Percentiles rank a stretch among this genome's conserved stretches.
Evolutionary conservation across 2,797 vertebrate genomes (phyloP).

Genomic region (Urophycis tenuis): DNA sequence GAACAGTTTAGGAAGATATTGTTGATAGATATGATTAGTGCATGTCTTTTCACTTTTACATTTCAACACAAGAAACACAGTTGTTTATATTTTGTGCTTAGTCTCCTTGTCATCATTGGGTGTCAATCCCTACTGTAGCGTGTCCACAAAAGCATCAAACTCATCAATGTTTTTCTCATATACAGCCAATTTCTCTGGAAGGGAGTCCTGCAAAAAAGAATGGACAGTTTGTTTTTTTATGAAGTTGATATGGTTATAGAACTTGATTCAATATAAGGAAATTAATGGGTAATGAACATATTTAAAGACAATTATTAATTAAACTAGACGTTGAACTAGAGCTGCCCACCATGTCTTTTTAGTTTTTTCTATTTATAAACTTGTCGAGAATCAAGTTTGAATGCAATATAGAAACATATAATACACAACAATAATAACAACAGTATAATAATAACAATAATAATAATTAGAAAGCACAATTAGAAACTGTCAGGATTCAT

Average conservation of each 20-base stretch:
- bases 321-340: no score
- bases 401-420: no score
- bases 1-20: not conserved
- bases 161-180: conserved; percentile 97
- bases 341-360: no score
- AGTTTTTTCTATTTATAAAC: no score
- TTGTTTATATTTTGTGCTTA: not conserved
- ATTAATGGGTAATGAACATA: not conserved
- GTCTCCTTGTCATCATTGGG: not conserved
- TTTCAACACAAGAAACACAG: not conserved
- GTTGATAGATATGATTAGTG: not conserved
- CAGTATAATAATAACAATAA: no score
- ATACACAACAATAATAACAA: no score
- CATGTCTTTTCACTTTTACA: not conserved
- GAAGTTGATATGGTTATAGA: not conserved
- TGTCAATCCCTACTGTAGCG: conserved; percentile 77
- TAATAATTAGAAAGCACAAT: no score
- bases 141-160: conserved; percentile 97
- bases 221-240: not conserved
- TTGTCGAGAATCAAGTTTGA: no score
- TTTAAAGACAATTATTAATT: not conserved
- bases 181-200: conserved; percentile 94
- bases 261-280: not conserved
- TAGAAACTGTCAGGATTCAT: no score
- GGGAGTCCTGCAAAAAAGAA: conserved; percentile 76